Percentiles rank a stretch among this genome's conserved stretches.
These are phyloP conservation scores for Epinotia bilunana DNA, from an alignment of 2,888 invertebrate species.

Conservation along the genomic window DNA sequence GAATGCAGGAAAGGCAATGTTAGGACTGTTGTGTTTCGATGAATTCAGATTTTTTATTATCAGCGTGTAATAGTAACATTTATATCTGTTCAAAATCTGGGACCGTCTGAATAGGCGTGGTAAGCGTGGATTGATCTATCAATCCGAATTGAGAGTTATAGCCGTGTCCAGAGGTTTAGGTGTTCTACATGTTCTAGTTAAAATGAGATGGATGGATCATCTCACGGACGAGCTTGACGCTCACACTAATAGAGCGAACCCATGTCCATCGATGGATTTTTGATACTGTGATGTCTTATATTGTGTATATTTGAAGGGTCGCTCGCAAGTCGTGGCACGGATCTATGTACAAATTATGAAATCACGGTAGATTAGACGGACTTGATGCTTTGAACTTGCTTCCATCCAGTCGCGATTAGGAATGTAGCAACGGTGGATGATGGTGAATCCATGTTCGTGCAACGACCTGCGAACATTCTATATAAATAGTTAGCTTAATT, in stretches of 20 bases:
- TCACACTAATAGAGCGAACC: too few species aligned
- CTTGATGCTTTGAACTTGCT: too few species aligned
- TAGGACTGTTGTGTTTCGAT: constrained; percentile 1
- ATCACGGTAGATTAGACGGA: too few species aligned
- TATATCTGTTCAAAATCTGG: too few species aligned
- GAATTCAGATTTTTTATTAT: background rate
- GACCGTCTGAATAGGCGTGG: too few species aligned
- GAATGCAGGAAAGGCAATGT: background rate
- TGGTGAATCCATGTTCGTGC: background rate
- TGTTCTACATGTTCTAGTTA: too few species aligned
- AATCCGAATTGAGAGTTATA: too few species aligned
- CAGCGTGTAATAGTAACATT: background rate
- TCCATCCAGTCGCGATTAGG: too few species aligned
- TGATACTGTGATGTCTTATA: background rate
- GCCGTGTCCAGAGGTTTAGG: too few species aligned
- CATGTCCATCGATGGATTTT: background rate
- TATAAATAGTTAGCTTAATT: background rate
- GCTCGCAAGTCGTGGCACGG: background rate
- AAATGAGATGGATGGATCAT: too few species aligned
- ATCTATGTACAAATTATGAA: background rate
- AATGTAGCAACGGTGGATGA: background rate
- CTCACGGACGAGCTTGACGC: too few species aligned
- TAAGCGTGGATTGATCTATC: too few species aligned
- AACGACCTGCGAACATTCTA: constrained; percentile 5
- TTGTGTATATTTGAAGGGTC: background rate